Evolutionary conservation across 1,140 invertebrate genomes (phyloP).

Genomic region (Leptinotarsa undecemlineata): DNA sequence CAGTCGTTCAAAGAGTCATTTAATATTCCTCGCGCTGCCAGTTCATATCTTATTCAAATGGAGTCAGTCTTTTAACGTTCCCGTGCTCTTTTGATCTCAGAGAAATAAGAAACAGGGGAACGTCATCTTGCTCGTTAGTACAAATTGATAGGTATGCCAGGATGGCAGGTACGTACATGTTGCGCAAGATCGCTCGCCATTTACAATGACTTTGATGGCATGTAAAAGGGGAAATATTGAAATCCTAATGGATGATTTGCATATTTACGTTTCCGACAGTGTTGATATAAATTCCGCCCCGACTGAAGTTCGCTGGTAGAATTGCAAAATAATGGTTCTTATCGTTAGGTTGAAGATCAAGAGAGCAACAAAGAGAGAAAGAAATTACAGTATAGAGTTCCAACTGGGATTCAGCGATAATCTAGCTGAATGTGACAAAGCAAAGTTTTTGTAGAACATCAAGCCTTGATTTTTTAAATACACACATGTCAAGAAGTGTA

Average conservation of each 20-base stretch:
- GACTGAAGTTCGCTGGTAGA: no score
- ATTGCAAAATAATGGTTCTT: no score
- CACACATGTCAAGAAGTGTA: no score
- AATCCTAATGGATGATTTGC: background rate
- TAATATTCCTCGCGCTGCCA: background rate
- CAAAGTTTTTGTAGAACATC: no score
- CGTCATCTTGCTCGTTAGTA: conserved; percentile 24
- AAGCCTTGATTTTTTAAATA: no score
- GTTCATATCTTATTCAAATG: conserved; percentile 22
- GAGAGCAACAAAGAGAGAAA: no score
- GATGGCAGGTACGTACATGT: conserved; percentile 7
- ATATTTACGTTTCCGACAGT: background rate
- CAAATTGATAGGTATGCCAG: conserved; percentile 16
- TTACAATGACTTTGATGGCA: background rate
- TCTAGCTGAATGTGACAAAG: no score
- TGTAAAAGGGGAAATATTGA: background rate
- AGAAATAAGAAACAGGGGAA: conserved; percentile 11
- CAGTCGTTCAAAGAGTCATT: background rate
- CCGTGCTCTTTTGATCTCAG: conserved; percentile 19
- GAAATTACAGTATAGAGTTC: no score
- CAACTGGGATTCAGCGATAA: no score
- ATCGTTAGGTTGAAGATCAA: no score
- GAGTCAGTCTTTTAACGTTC: conserved; percentile 17
- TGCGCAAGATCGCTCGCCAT: background rate
- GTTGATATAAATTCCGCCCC: background rate